These are phyloP conservation scores for Strix aluco DNA, from an alignment of 2,113 vertebrate species.

Conservation along the genomic window DNA sequence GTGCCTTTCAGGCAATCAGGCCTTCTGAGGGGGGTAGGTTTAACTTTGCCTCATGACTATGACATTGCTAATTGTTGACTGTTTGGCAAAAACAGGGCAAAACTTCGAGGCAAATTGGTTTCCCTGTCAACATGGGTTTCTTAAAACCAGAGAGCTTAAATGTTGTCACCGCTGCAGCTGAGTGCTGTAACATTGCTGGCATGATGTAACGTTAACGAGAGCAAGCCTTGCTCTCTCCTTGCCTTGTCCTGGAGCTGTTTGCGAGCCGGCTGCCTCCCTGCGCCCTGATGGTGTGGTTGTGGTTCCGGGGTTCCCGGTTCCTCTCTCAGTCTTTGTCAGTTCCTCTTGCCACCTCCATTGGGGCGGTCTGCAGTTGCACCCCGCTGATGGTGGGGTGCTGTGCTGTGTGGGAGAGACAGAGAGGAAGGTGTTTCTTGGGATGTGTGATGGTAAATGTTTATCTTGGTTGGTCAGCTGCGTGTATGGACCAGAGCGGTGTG, in stretches of 20 bases:
- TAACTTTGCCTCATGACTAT: too few species aligned
- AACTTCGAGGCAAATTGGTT: not conserved
- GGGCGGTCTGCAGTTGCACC: not conserved
- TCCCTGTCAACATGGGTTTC: not conserved
- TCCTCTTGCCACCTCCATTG: not conserved
- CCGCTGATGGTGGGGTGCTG: accelerated
- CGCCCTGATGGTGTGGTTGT: accelerated
- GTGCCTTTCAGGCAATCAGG: not conserved
- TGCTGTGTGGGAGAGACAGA: not conserved
- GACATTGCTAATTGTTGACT: not conserved
- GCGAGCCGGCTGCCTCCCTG: accelerated
- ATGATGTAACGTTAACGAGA: not conserved
- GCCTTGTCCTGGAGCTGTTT: not conserved
- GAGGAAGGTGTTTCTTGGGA: not conserved
- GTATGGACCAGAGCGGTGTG: not conserved
- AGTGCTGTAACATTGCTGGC: accelerated
- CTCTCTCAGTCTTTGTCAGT: not conserved
- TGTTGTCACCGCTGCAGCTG: not conserved
- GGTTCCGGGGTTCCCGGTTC: not conserved
- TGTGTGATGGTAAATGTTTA: accelerated
- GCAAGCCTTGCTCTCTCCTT: not conserved
- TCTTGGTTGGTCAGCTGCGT: not conserved
- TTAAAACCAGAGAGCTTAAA: not conserved
- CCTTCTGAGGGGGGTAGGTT: not conserved
- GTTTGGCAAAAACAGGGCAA: not conserved